Conservation (phyloP, 1,140 invertebrate genomes). For the Mya arenaria region DNA sequence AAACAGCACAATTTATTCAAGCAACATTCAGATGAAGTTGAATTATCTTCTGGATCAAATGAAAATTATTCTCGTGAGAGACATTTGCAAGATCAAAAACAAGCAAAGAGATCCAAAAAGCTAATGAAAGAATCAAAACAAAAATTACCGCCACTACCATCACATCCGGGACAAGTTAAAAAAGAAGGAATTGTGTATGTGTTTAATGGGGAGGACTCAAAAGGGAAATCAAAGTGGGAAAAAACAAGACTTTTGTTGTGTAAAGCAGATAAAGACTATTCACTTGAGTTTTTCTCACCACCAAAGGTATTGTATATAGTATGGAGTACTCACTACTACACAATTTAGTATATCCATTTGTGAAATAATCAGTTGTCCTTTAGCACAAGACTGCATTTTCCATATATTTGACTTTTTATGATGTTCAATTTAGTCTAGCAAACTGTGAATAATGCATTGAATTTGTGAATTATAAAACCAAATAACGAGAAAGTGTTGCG, state of each 20-base stretch:
- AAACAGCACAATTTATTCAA: constrained; percentile 94
- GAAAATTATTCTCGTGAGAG: constrained; percentile 75
- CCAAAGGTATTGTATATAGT: constrained; percentile 88
- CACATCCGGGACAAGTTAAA: constrained; percentile 86
- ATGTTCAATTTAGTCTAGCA: too few species aligned
- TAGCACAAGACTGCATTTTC: too few species aligned
- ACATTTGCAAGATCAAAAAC: constrained; percentile 63
- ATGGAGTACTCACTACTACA: too few species aligned
- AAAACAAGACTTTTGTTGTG: constrained; percentile 94
- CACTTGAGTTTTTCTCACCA: constrained; percentile 97
- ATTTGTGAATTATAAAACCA: too few species aligned
- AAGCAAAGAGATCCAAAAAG: constrained; percentile 82
- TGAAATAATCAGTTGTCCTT: too few species aligned
- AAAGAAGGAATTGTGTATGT: constrained; percentile 97
- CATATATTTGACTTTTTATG: too few species aligned
- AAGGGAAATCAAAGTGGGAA: constrained; percentile 97
- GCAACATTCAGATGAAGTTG: constrained; percentile 94
- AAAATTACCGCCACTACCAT: constrained; percentile 86
- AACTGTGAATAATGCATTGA: too few species aligned
- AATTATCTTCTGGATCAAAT: constrained; percentile 83
- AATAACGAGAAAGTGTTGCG: too few species aligned
- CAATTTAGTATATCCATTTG: too few species aligned
- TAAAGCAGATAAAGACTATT: constrained; percentile 95
- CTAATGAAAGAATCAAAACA: constrained; percentile 91
- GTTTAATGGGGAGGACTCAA: constrained; percentile 87